Conservation (phyloP, 2,113 vertebrate species). For the Trichechus manatus region DNA sequence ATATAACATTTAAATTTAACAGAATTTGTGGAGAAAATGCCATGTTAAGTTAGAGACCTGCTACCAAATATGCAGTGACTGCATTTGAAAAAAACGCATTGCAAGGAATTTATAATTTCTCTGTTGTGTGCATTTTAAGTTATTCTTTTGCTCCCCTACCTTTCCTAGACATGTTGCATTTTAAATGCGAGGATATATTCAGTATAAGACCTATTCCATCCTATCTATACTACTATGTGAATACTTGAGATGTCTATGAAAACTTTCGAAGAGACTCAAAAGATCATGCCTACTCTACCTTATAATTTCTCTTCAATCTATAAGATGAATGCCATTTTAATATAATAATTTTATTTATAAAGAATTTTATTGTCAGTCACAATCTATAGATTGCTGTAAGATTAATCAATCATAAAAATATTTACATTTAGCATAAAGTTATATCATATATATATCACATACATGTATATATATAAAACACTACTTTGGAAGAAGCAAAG, state of each 20-base stretch:
- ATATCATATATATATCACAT: background rate
- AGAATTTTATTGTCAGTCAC: background rate
- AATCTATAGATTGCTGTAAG: background rate
- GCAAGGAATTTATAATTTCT: background rate
- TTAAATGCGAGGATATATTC: background rate
- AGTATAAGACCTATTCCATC: background rate
- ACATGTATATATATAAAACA: slow-evolving; percentile 50
- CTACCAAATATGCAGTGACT: background rate
- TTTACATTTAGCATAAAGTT: background rate
- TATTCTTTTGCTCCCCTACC: background rate
- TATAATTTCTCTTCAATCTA: background rate
- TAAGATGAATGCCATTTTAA: background rate
- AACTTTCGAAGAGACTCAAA: background rate
- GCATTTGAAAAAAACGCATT: background rate
- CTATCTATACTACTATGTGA: background rate
- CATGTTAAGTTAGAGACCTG: background rate
- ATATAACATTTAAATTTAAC: slow-evolving; percentile 20
- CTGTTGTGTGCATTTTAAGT: background rate
- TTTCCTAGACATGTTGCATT: background rate
- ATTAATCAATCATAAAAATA: too few species aligned
- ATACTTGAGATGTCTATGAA: background rate
- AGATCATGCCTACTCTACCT: background rate
- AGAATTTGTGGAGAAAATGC: slow-evolving; percentile 12
- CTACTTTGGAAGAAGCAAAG: slow-evolving; percentile 72
- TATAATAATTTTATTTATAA: background rate